Base-by-base conservation (phyloP, 92 coral and sea anemone species). In the Micromussa lordhowensis region DNA sequence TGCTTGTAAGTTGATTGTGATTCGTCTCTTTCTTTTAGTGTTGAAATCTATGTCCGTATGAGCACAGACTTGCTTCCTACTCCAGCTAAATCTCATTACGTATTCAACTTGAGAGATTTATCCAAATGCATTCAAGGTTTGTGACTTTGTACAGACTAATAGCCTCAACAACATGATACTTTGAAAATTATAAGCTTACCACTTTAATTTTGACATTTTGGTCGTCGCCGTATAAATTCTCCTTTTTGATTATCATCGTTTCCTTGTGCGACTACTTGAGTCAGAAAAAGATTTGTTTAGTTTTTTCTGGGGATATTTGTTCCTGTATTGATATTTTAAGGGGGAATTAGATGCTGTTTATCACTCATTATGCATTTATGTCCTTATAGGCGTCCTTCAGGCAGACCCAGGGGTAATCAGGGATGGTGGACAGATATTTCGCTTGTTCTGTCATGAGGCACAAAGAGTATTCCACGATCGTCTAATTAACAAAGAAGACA, bases 381-480 rank as follows among this genome's bases (percentile, higher is more conserved):
- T 86, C 7, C n/a, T 77, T 9, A 8, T 44, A 97, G 99, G 99
- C 82, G 99, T 97, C 29, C 94, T 97, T 26, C 99, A 97, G 75
- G 99, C 99, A 21, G 99, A 97, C 75, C 91, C 99, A 24, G 99
- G 99, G 0, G 96, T 94, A 34, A 95, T 97, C 75, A 96, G 98
- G 69, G 98, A 95, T 85, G 91, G 90, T 40, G 92, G 92, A 58
- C 99, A 97, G 93, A 97, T 97, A 28, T 97, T 96, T 84, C 97
- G 99, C 38, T 78, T 97, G 90, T 97, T 97, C 68, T 97, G 98
- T 79, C 99, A 97, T 89, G 99, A 97, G 69, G 97, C 99, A 1
- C 97, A 94, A 76, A 96, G 99, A 80, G 99, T 97, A 21, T 97
- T 97, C 85, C 99, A 97, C 59, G 99, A 97, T 82, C 98, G 99